A percentile compares a stretch with the other conserved stretches of the same genome.
phyloP scores from a whole-genome alignment of 2,797 vertebrate genomes.

The Pogonophryne albipinna region DNA sequence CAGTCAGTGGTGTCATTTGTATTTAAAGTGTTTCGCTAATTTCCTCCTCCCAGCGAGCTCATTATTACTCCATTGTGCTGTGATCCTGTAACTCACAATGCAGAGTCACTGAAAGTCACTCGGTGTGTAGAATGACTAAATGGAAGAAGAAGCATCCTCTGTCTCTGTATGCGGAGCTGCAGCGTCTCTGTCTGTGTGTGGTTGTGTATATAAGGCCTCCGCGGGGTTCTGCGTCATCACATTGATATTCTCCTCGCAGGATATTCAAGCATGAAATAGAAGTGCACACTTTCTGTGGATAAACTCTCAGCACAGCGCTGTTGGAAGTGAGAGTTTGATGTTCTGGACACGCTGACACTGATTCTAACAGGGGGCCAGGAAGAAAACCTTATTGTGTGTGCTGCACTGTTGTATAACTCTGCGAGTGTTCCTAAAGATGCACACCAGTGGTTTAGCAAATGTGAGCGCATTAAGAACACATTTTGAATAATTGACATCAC shows the following conservation, averaged over 20 bases:
- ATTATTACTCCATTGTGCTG: conserved; percentile 75
- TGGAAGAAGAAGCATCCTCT: conserved; percentile 20
- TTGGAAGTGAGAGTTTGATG: conserved; percentile 53
- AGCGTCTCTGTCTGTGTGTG: conserved; percentile 25
- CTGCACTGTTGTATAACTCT: conserved; percentile 11
- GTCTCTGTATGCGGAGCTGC: conserved; percentile 42
- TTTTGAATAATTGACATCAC: background rate
- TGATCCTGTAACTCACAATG: conserved; percentile 68
- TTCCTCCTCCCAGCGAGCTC: conserved; percentile 65
- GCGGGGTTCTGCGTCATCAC: conserved; percentile 45
- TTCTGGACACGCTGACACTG: conserved; percentile 58
- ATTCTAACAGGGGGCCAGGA: conserved; percentile 25
- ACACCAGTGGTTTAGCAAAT: background rate
- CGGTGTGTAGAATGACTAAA: conserved; percentile 51
- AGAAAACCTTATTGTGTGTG: background rate
- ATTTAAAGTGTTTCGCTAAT: conserved; percentile 73
- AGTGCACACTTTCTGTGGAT: conserved; percentile 65
- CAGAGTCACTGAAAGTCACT: conserved; percentile 56
- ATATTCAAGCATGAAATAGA: conserved; percentile 72
- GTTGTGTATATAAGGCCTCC: conserved; percentile 44
- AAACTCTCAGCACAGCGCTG: conserved; percentile 61
- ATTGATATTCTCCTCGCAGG: conserved; percentile 75
- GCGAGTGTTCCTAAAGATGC: background rate
- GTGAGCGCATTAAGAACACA: background rate
- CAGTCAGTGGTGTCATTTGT: conserved; percentile 59